phyloP scores from a whole-genome alignment of 2,113 vertebrate genomes.

The Natator depressus region DNA sequence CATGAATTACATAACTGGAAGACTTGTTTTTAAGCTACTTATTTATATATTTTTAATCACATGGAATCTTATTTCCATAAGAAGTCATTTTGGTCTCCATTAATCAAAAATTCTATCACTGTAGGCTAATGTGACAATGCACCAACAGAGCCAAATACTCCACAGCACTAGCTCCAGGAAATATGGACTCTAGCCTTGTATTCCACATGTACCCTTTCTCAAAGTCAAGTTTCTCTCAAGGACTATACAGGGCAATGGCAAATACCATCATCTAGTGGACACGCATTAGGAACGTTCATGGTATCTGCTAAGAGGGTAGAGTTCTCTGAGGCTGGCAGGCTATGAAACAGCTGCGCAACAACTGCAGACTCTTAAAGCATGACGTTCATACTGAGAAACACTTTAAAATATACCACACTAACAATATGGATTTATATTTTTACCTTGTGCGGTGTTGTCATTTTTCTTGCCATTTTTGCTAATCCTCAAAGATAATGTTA shows the following conservation, averaged over 20 bases:
- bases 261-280: background rate
- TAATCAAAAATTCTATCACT: background rate
- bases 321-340: background rate
- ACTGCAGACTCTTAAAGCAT: background rate
- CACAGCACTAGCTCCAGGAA: background rate
- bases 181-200: background rate
- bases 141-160: background rate
- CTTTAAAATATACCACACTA: background rate
- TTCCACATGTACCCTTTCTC: background rate
- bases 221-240: background rate
- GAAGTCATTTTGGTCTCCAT: background rate
- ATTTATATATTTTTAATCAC: background rate
- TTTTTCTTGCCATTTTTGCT: background rate
- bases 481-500: constrained; percentile 3
- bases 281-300: background rate
- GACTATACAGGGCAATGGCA: background rate
- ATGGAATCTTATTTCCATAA: background rate
- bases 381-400: background rate
- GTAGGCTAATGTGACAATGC: background rate
- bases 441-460: background rate
- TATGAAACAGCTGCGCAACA: background rate
- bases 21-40: background rate
- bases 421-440: constrained; percentile 5
- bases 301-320: background rate
- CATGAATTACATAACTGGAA: background rate